These are phyloP conservation scores for Macroramphosus scolopax DNA, from an alignment of 2,797 vertebrate species.

Conservation along the genomic window DNA sequence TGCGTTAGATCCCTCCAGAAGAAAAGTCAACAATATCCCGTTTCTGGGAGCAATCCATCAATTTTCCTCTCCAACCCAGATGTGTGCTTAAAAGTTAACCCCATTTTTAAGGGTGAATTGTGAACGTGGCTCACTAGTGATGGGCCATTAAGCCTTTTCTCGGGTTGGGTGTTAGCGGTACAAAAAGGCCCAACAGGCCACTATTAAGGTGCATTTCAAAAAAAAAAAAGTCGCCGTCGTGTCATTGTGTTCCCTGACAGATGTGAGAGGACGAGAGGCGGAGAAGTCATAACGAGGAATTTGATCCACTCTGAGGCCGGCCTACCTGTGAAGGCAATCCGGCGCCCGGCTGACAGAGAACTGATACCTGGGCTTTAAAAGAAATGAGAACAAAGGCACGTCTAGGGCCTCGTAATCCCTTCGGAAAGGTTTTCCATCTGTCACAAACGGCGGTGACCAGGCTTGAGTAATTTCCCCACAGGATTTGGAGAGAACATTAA, in stretches of 20 bases:
- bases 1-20: constrained; percentile 37
- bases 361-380: constrained; percentile 77
- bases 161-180: constrained; percentile 33
- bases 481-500: constrained; percentile 76
- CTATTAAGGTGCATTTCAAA: constrained; percentile 59
- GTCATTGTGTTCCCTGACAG: constrained; percentile 65
- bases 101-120: constrained; percentile 45
- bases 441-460: constrained; percentile 68
- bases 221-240: constrained; percentile 48
- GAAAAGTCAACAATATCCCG: constrained; percentile 35
- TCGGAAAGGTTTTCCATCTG: constrained; percentile 77
- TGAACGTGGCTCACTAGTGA: constrained; percentile 35
- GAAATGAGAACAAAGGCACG: constrained; percentile 77
- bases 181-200: constrained; percentile 48
- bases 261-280: constrained; percentile 65
- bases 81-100: constrained; percentile 59
- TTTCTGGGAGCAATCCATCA: constrained; percentile 43
- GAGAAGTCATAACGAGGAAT: constrained; percentile 62
- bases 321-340: constrained; percentile 55
- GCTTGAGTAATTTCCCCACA: constrained; percentile 74
- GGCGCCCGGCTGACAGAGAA: constrained; percentile 68
- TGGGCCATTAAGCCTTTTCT: constrained; percentile 42
- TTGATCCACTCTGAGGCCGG: constrained; percentile 55
- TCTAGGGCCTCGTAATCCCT: constrained; percentile 75
- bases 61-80: constrained; percentile 26